Conservation (phyloP, 2,888 invertebrate genomes). For the Euclidia mi region DNA sequence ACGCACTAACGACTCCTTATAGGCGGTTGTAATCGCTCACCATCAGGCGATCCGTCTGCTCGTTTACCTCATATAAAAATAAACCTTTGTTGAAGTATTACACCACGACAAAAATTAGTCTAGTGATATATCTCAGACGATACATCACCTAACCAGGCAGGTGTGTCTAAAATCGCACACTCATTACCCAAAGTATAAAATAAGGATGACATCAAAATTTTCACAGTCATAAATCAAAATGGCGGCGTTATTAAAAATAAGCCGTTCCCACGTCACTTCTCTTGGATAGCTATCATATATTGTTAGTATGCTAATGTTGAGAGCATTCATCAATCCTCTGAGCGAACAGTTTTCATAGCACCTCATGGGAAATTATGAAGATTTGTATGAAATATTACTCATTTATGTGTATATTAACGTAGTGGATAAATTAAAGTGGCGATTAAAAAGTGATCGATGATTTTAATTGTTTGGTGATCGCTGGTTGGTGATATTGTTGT, state of each 20-base stretch:
- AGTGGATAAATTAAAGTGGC: too few species aligned
- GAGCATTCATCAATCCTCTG: constrained; percentile 32
- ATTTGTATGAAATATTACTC: not conserved
- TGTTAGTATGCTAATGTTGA: constrained; percentile 52
- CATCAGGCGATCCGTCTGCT: too few species aligned
- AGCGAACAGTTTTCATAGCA: not conserved
- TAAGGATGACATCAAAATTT: constrained; percentile 36
- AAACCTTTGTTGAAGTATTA: too few species aligned
- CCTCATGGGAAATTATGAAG: not conserved
- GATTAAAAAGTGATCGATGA: too few species aligned
- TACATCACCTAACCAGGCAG: constrained; percentile 28
- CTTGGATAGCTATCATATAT: constrained; percentile 27
- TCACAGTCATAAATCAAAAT: constrained; percentile 55
- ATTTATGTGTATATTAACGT: not conserved
- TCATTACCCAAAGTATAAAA: constrained; percentile 36
- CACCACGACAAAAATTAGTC: too few species aligned
- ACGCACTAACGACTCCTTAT: too few species aligned
- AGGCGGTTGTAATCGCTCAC: too few species aligned
- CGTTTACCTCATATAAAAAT: too few species aligned
- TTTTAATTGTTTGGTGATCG: too few species aligned
- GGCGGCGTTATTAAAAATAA: constrained; percentile 56
- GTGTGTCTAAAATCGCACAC: constrained; percentile 44
- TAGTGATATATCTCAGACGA: constrained; percentile 15
- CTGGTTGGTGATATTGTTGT: too few species aligned
- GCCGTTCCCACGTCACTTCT: constrained; percentile 25